These are phyloP conservation scores for Echinarachnius parma DNA, from an alignment of 53 echinoderm and acorn worm species.

Conservation along the genomic window DNA sequence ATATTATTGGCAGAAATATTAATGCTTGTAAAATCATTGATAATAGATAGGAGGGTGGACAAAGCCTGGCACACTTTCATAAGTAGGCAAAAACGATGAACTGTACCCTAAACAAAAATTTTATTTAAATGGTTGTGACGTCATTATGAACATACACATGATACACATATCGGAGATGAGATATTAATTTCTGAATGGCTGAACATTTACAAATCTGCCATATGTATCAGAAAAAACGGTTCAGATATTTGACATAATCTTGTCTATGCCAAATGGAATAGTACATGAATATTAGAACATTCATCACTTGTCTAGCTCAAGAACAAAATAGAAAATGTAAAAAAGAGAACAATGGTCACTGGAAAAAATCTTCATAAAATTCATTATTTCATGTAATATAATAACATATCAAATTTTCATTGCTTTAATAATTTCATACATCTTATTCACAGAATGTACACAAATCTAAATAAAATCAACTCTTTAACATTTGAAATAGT, in stretches of 20 bases:
- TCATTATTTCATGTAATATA: conserved; percentile 29
- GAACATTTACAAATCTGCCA: neutral
- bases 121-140: too few relatives aligned
- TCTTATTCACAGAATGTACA: conserved; percentile 46
- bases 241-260: too few relatives aligned
- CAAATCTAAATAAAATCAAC: conserved; percentile 47
- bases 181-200: neutral
- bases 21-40: conserved; percentile 13
- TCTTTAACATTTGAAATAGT: conserved; percentile 22
- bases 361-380: conserved; percentile 8
- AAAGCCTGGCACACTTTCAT: neutral
- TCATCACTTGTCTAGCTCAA: neutral
- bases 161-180: neutral
- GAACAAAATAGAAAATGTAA: conserved; percentile 4
- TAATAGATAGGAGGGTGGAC: neutral
- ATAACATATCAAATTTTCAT: conserved; percentile 8
- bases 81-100: neutral
- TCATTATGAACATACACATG: neutral
- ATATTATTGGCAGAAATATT: too few relatives aligned
- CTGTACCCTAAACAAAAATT: neutral
- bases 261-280: too few relatives aligned
- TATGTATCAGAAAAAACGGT: too few relatives aligned
- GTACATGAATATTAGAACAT: too few relatives aligned
- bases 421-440: conserved; percentile 8
- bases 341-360: neutral